phyloP scores from a whole-genome alignment of 1,140 invertebrate genomes.

The Megathymus violae region DNA sequence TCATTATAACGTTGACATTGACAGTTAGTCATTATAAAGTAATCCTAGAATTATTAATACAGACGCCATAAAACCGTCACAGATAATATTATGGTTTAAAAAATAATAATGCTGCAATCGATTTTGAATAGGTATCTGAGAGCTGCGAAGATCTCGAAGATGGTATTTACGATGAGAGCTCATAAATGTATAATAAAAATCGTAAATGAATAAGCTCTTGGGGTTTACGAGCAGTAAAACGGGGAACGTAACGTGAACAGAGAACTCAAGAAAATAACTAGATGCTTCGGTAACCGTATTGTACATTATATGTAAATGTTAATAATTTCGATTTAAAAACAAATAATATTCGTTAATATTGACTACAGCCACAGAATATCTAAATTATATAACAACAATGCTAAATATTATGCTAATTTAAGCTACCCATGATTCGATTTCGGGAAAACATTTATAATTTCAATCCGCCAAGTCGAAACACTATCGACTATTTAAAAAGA shows the following conservation, averaged over 20 bases:
- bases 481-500: no score
- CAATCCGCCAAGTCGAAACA: no score
- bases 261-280: conserved; percentile 35
- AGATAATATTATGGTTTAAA: conserved; percentile 11
- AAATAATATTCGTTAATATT: no score
- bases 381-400: no score
- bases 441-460: no score
- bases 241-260: conserved; percentile 18
- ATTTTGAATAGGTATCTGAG: conserved; percentile 18
- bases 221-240: conserved; percentile 36
- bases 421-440: no score
- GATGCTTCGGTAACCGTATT: no score
- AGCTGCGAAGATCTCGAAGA: conserved; percentile 25
- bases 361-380: no score
- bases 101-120: conserved; percentile 6
- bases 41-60: conserved; percentile 15
- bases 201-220: conserved; percentile 36
- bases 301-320: no score
- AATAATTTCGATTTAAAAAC: no score
- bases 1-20: no score
- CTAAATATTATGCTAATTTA: no score
- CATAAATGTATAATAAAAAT: conserved; percentile 43
- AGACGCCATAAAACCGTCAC: neutral
- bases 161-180: conserved; percentile 33
- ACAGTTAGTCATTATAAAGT: neutral